These are phyloP conservation scores for Halcyon smyrnensis DNA, from an alignment of 2,797 vertebrate species.

Conservation along the genomic window DNA sequence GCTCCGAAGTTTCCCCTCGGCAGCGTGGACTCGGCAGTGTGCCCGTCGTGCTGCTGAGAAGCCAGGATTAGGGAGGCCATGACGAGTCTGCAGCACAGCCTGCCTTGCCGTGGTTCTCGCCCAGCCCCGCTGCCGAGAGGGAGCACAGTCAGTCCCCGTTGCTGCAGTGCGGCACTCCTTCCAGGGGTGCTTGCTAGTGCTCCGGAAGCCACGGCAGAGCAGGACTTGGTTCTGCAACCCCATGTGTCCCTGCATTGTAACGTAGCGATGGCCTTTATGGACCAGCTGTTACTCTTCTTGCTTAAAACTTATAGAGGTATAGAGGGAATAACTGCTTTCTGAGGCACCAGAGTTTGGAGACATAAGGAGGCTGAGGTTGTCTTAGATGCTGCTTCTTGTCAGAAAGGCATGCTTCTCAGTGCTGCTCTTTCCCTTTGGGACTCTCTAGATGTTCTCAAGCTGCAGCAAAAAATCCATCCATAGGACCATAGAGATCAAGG, in stretches of 20 bases:
- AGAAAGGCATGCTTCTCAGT: neutral
- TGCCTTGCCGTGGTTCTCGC: neutral
- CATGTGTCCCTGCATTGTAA: neutral
- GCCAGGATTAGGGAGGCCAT: neutral
- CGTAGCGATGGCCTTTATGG: neutral
- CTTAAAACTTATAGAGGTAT: neutral
- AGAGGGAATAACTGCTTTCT: neutral
- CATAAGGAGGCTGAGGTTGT: neutral
- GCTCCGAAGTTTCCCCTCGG: neutral
- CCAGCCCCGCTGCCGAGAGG: neutral
- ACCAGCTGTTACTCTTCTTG: neutral
- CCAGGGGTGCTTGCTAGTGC: neutral
- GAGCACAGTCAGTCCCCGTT: rapidly evolving
- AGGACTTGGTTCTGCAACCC: neutral
- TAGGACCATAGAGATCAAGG: conserved; percentile 89
- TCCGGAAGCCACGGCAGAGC: neutral
- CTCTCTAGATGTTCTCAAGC: conserved; percentile 91
- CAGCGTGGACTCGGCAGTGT: neutral
- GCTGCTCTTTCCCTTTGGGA: neutral
- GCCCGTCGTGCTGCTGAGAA: neutral
- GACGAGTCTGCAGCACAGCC: neutral
- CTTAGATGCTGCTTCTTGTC: neutral
- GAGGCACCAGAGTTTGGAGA: neutral
- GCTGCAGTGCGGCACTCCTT: rapidly evolving
- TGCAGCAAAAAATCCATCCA: conserved; percentile 94